phyloP scores from a whole-genome alignment of 2,113 vertebrate species.

The Nothobranchius kuhntae region DNA sequence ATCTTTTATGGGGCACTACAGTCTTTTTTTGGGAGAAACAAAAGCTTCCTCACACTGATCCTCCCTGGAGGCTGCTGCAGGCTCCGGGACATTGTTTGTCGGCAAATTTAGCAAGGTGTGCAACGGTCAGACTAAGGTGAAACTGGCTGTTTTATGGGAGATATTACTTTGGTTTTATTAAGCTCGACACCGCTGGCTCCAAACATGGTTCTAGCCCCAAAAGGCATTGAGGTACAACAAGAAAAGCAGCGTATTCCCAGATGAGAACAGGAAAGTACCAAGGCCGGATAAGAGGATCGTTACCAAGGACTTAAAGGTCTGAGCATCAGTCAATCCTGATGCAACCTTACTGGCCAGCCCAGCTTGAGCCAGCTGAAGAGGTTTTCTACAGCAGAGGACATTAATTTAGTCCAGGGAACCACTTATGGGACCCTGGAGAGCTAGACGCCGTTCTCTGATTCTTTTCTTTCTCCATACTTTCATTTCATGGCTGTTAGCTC shows the following conservation, averaged over 20 bases:
- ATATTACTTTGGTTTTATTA: slow-evolving; percentile 40
- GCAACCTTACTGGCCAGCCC: slow-evolving; percentile 7
- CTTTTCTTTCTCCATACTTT: slow-evolving; percentile 64
- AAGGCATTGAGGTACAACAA: slow-evolving; percentile 23
- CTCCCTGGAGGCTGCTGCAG: slow-evolving; percentile 47
- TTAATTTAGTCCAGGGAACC: slow-evolving; percentile 66
- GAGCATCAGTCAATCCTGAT: slow-evolving; percentile 40
- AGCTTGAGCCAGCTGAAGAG: slow-evolving; percentile 47
- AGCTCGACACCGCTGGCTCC: slow-evolving; percentile 37
- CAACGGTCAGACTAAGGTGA: slow-evolving; percentile 42
- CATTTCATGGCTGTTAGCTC: slow-evolving; percentile 77
- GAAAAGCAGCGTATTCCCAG: slow-evolving; percentile 6
- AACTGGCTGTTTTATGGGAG: slow-evolving; percentile 34
- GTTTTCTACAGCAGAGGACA: slow-evolving; percentile 51
- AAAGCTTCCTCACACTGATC: slow-evolving; percentile 43
- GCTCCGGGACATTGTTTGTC: slow-evolving; percentile 53
- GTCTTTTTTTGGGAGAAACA: slow-evolving; percentile 63
- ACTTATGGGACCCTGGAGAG: slow-evolving; percentile 61
- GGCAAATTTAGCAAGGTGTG: slow-evolving; percentile 52
- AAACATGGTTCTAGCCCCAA: slow-evolving; percentile 5
- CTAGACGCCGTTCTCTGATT: slow-evolving; percentile 47
- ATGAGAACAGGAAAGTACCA: slow-evolving; percentile 1
- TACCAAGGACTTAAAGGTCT: slow-evolving; percentile 24
- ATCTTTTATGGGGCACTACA: slow-evolving; percentile 60
- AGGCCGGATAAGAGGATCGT: slow-evolving; percentile 11